These are phyloP conservation scores for Tribolium castaneum DNA, from an alignment of 1,140 invertebrate species.

Conservation along the genomic window DNA sequence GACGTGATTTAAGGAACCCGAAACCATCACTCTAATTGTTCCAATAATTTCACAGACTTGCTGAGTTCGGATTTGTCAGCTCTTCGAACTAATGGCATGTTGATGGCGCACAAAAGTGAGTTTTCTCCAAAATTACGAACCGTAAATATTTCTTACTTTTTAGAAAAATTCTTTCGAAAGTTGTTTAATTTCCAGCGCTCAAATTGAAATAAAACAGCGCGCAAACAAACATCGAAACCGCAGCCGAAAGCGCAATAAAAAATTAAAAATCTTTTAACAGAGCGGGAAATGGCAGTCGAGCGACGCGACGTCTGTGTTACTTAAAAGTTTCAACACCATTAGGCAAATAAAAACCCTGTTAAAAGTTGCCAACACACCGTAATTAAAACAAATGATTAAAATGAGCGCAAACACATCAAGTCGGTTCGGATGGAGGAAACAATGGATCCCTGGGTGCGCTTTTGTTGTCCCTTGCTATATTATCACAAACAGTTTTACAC, in stretches of 20 bases:
- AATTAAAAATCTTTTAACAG: slow-evolving; percentile 15
- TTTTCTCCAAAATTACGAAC: background rate
- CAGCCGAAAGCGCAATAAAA: background rate
- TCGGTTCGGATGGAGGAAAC: slow-evolving; percentile 3
- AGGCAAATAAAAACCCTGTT: slow-evolving; percentile 33
- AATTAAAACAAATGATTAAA: slow-evolving; percentile 41
- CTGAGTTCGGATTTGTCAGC: background rate
- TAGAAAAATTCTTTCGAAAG: background rate
- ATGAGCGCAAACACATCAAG: slow-evolving; percentile 37
- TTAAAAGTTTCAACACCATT: slow-evolving; percentile 35
- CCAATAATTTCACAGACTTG: background rate
- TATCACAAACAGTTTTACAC: slow-evolving; percentile 24
- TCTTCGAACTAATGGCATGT: background rate
- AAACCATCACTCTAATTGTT: slow-evolving; percentile 17
- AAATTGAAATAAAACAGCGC: background rate
- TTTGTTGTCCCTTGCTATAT: slow-evolving; percentile 15
- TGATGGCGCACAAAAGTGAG: background rate
- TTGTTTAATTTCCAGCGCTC: background rate
- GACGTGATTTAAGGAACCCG: slow-evolving; percentile 11
- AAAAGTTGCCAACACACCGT: slow-evolving; percentile 36
- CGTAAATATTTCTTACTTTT: slow-evolving; percentile 3
- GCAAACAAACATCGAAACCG: background rate
- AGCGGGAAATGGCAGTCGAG: background rate
- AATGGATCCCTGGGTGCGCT: slow-evolving; percentile 15
- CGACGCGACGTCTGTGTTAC: background rate